A percentile compares a stretch with the other conserved stretches of the same genome.
These are phyloP conservation scores for Silurus lanzhouensis DNA, from an alignment of 2,797 vertebrate genomes.

Conservation along the genomic window DNA sequence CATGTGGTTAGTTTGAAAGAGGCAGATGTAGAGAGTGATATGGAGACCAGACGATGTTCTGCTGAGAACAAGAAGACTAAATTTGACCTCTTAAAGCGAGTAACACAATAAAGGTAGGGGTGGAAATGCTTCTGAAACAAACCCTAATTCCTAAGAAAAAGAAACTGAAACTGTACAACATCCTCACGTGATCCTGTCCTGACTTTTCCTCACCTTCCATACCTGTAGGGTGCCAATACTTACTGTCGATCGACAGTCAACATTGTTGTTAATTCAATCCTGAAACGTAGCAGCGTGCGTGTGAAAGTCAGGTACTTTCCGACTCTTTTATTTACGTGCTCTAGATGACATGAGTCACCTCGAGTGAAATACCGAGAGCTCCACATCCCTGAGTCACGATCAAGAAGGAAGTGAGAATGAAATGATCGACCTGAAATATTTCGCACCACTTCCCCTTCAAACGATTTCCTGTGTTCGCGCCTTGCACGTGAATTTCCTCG, in stretches of 20 bases:
- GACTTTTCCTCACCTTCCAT: too few relatives aligned
- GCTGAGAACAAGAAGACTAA: too few relatives aligned
- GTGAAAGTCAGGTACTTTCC: conserved; percentile 49
- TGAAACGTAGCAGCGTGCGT: neutral
- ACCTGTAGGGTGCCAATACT: neutral
- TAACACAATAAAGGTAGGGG: too few relatives aligned
- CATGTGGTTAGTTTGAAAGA: too few relatives aligned
- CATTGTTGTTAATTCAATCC: neutral
- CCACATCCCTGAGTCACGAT: conserved; percentile 16
- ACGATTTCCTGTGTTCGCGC: neutral
- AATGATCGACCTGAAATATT: conserved; percentile 10
- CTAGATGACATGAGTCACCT: conserved; percentile 42
- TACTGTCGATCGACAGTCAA: neutral
- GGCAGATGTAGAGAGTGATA: too few relatives aligned
- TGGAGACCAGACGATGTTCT: too few relatives aligned
- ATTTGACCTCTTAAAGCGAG: neutral
- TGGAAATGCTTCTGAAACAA: neutral
- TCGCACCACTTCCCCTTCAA: neutral
- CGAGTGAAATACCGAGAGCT: conserved; percentile 19
- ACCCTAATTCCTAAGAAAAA: neutral
- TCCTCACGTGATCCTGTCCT: neutral
- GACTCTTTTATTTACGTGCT: conserved; percentile 9
- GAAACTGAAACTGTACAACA: neutral
- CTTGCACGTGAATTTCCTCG: neutral
- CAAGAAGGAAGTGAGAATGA: conserved; percentile 16